These are phyloP conservation scores for Pararge aegeria DNA, from an alignment of 1,140 invertebrate species.

Conservation along the genomic window DNA sequence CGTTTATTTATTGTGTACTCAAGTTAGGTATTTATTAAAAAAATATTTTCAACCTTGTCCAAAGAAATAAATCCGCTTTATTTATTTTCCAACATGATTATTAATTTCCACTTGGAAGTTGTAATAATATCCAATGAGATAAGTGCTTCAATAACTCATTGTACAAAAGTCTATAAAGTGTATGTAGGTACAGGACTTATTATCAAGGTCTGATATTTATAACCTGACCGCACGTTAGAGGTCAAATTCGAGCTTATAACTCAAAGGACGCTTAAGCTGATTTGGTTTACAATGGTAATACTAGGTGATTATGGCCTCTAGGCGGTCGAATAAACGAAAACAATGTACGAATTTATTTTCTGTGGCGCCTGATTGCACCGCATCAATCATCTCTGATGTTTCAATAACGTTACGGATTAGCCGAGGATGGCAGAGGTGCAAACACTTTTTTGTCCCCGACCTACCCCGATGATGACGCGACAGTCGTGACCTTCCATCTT, in stretches of 20 bases:
- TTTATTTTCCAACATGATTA: constrained; percentile 32
- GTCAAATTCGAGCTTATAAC: constrained; percentile 40
- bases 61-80: constrained; percentile 11
- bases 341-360: constrained; percentile 42
- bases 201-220: constrained; percentile 47
- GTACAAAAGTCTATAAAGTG: constrained; percentile 37
- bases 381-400: constrained; percentile 53
- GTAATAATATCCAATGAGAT: constrained; percentile 35
- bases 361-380: constrained; percentile 32
- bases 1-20: background rate
- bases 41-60: background rate
- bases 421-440: constrained; percentile 16
- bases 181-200: constrained; percentile 25
- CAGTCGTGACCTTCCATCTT: constrained; percentile 54
- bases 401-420: constrained; percentile 44
- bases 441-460: constrained; percentile 20
- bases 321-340: constrained; percentile 43
- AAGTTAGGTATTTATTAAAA: constrained; percentile 2
- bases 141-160: constrained; percentile 37
- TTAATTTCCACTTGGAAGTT: constrained; percentile 34
- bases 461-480: constrained; percentile 34
- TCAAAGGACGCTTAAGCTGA: constrained; percentile 38
- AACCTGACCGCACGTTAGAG: constrained; percentile 36
- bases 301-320: constrained; percentile 40
- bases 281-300: constrained; percentile 37